These are phyloP conservation scores for Adelognathus sp. DNA, from an alignment of 2,888 invertebrate genomes.

Conservation along the genomic window DNA sequence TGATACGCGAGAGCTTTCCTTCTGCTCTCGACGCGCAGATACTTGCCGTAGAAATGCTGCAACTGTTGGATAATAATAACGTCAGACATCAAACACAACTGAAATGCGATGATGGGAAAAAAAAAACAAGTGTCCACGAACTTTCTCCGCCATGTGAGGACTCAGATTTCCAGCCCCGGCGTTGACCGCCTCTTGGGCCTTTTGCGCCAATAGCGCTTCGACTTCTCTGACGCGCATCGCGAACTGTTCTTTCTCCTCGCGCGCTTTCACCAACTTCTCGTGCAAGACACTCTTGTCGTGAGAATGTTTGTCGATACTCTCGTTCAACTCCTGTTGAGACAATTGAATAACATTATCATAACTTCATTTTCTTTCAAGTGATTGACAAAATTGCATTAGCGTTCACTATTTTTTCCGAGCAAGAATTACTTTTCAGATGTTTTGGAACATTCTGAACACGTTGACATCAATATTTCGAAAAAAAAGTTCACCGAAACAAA, in stretches of 20 bases:
- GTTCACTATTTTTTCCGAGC: too few species aligned
- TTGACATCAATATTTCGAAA: too few species aligned
- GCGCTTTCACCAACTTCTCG: slow-evolving; percentile 69
- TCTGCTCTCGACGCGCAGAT: slow-evolving; percentile 91
- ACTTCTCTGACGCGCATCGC: slow-evolving; percentile 64
- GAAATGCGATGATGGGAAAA: too few species aligned
- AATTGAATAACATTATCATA: background rate
- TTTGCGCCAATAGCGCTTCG: slow-evolving; percentile 66
- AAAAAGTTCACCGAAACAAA: too few species aligned
- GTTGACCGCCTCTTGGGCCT: slow-evolving; percentile 25
- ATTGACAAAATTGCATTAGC: background rate
- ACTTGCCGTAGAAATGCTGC: slow-evolving; percentile 86
- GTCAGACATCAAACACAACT: background rate
- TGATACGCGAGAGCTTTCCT: slow-evolving; percentile 95
- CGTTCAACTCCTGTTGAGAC: slow-evolving; percentile 66
- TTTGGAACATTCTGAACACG: too few species aligned
- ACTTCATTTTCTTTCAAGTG: too few species aligned
- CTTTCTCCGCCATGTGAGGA: slow-evolving; percentile 46
- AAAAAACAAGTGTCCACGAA: slow-evolving; percentile 37
- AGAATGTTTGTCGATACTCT: slow-evolving; percentile 65
- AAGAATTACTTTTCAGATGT: too few species aligned
- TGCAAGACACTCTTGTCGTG: slow-evolving; percentile 69
- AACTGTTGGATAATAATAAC: slow-evolving; percentile 74
- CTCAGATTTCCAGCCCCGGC: slow-evolving; percentile 11
- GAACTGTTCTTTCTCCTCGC: slow-evolving; percentile 72